A percentile compares a stretch with the other conserved stretches of the same genome.
Evolutionary conservation across 2,797 vertebrate genomes (phyloP).

Genomic region (Merluccius polli): DNA sequence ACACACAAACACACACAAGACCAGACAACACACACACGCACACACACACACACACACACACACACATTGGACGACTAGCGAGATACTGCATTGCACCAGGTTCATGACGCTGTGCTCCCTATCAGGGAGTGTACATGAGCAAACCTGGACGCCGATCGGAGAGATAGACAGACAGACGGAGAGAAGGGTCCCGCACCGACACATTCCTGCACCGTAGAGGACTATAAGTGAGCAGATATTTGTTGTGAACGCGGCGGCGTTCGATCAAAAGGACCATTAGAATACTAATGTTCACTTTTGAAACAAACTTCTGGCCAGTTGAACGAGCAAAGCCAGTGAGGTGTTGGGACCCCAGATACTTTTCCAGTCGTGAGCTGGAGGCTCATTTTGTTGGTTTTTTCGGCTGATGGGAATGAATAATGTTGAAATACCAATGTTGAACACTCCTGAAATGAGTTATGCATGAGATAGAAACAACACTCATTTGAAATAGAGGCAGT

Average conservation of each 20-base stretch:
- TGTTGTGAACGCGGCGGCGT: not conserved
- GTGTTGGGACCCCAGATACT: not conserved
- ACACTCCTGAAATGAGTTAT: not conserved
- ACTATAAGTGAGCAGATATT: not conserved
- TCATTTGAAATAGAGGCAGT: not conserved
- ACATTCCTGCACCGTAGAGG: not conserved
- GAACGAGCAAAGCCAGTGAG: not conserved
- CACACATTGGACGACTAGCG: not conserved
- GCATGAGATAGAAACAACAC: not conserved
- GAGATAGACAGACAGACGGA: not conserved
- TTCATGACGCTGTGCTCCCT: not conserved
- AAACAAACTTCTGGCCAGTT: not conserved
- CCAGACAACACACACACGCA: slow-evolving; percentile 4
- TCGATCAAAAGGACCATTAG: not conserved
- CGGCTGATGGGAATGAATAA: not conserved
- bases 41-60: not conserved
- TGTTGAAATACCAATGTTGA: not conserved
- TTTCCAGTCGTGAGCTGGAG: not conserved
- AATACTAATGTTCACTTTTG: not conserved
- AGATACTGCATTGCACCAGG: slow-evolving; percentile 6
- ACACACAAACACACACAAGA: not conserved
- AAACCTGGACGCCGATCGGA: not conserved
- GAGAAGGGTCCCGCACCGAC: not conserved
- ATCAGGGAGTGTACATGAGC: slow-evolving; percentile 8
- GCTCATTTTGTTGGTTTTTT: not conserved